Evolutionary conservation across 1,140 invertebrate species (phyloP).

Genomic region (Chlorops oryzae): DNA sequence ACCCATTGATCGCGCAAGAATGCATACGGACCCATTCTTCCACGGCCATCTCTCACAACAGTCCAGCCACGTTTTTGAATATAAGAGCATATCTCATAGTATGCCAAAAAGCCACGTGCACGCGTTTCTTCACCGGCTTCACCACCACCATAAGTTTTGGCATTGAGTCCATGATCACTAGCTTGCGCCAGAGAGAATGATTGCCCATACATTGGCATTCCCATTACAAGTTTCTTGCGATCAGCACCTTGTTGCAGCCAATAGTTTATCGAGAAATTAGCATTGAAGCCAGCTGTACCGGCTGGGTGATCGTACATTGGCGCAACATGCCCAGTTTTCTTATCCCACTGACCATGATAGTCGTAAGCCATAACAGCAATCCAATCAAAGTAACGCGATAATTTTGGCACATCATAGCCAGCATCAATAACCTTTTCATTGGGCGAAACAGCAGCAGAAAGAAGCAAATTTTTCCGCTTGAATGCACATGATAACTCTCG

Average conservation of each 20-base stretch:
- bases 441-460: conserved; percentile 78
- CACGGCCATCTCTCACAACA: conserved; percentile 59
- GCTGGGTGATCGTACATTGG: conserved; percentile 68
- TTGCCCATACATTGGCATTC: conserved; percentile 80
- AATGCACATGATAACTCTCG: conserved; percentile 66
- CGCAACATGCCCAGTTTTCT: conserved; percentile 75
- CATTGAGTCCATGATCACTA: conserved; percentile 59
- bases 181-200: conserved; percentile 69
- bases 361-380: conserved; percentile 80
- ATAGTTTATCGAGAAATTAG: conserved; percentile 77
- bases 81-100: conserved; percentile 77
- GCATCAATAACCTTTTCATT: conserved; percentile 75
- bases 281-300: conserved; percentile 69
- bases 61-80: conserved; percentile 61
- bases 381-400: conserved; percentile 73
- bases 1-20: conserved; percentile 74
- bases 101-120: conserved; percentile 73
- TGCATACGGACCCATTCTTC: conserved; percentile 70
- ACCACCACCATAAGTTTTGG: conserved; percentile 67
- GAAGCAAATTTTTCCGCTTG: conserved; percentile 59
- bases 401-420: conserved; percentile 67
- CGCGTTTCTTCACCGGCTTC: conserved; percentile 73
- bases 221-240: conserved; percentile 67
- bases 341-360: conserved; percentile 80
- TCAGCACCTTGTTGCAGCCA: conserved; percentile 73